A percentile compares a stretch with the other conserved stretches of the same genome.
Evolutionary conservation across 2,888 invertebrate species (phyloP).

Genomic region (Clepsis dumicolana): DNA sequence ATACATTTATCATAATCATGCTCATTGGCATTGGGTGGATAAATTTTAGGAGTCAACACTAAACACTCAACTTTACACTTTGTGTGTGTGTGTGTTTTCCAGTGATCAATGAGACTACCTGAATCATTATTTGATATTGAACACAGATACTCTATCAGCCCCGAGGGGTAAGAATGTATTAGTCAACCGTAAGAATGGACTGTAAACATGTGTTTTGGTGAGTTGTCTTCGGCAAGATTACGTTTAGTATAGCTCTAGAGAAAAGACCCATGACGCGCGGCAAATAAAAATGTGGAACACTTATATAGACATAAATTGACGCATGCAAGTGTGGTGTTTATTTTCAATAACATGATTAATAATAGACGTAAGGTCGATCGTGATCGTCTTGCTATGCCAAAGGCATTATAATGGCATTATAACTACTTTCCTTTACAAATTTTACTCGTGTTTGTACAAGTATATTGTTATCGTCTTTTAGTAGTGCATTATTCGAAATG

Average conservation of each 20-base stretch:
- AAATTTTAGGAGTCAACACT: too few species aligned
- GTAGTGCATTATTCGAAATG: constrained; percentile 9
- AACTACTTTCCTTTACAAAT: constrained; percentile 12
- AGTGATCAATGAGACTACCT: not conserved
- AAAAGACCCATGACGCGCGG: not conserved
- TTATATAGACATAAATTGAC: constrained; percentile 4
- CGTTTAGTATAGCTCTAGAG: not conserved
- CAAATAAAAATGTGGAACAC: not conserved
- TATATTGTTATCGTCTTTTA: constrained; percentile 4
- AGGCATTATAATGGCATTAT: constrained; percentile 7
- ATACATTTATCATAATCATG: not conserved
- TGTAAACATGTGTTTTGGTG: not conserved
- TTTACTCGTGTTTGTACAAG: constrained; percentile 13
- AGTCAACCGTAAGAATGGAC: not conserved
- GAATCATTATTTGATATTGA: not conserved
- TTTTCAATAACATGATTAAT: constrained; percentile 13
- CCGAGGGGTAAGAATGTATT: not conserved
- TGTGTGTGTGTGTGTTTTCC: not conserved
- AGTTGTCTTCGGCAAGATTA: not conserved
- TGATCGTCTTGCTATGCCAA: constrained; percentile 14
- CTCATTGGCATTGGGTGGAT: too few species aligned
- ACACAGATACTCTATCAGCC: not conserved
- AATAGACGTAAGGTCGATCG: constrained; percentile 11
- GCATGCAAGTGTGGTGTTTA: not conserved
- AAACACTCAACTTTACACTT: too few species aligned